Percentiles rank a stretch among this genome's conserved stretches.
Conservation (phyloP, 30 jellyfish, hydroid and myxozoan genomes). For the Hydractinia symbiolongicarpus region DNA sequence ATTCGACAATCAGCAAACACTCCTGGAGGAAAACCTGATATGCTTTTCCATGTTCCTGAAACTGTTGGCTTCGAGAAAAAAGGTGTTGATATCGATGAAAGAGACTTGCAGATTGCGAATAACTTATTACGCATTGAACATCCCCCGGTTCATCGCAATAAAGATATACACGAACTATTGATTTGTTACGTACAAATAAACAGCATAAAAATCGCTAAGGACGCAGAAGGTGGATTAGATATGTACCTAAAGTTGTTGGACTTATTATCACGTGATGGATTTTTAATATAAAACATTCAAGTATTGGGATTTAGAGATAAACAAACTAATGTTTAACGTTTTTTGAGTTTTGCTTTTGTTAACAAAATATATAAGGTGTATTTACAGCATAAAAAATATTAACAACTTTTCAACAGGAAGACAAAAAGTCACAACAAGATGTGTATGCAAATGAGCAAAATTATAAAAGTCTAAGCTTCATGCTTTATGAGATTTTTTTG, state of each 20-base stretch:
- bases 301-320: no score
- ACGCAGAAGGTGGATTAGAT: constrained; percentile 25
- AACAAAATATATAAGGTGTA: no score
- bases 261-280: constrained; percentile 18
- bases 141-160: constrained; percentile 24
- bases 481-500: no score
- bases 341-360: no score
- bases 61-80: constrained; percentile 9
- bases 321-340: no score
- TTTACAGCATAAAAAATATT: no score
- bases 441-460: no score
- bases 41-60: constrained; percentile 24
- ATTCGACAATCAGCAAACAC: constrained; percentile 24
- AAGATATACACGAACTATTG: constrained; percentile 10
- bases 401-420: no score
- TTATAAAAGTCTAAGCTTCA: no score
- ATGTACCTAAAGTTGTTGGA: constrained; percentile 1
- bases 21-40: constrained; percentile 38
- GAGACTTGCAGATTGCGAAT: constrained; percentile 18
- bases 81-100: constrained; percentile 1
- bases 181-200: not conserved
- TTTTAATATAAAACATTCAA: not conserved
- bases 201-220: not conserved
- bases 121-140: constrained; percentile 20
- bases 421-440: no score